A percentile compares a stretch with the other conserved stretches of the same genome.
These are phyloP conservation scores for Platyscapa corneri DNA, from an alignment of 1,140 invertebrate species.

Conservation along the genomic window DNA sequence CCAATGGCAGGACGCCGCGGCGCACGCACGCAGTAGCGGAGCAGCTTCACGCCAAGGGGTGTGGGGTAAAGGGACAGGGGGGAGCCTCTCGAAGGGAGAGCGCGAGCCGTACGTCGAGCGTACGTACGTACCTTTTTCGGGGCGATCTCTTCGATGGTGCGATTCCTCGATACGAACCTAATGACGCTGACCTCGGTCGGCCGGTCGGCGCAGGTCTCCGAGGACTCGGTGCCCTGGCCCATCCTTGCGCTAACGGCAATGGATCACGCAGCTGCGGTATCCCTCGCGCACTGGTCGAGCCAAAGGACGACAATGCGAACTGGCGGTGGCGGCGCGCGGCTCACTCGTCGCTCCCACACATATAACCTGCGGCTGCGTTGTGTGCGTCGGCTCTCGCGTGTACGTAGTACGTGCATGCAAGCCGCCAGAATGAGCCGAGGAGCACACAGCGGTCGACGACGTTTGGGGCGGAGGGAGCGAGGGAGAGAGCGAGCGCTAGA, in stretches of 20 bases:
- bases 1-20: slow-evolving; percentile 53
- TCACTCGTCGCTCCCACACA: slow-evolving; percentile 15
- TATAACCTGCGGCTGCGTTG: slow-evolving; percentile 15
- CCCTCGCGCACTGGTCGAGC: slow-evolving; percentile 28
- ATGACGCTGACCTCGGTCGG: slow-evolving; percentile 73
- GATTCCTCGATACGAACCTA: slow-evolving; percentile 72
- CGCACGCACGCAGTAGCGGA: neutral
- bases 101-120: neutral
- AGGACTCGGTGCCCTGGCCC: slow-evolving; percentile 72
- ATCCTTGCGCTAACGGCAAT: slow-evolving; percentile 53
- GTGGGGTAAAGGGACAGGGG: neutral
- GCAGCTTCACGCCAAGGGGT: neutral
- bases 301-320: slow-evolving; percentile 32
- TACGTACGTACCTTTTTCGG: slow-evolving; percentile 69
- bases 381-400: neutral
- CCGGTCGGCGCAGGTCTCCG: slow-evolving; percentile 69
- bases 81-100: neutral
- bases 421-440: slow-evolving; percentile 11
- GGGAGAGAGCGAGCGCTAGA: neutral
- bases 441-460: slow-evolving; percentile 21
- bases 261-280: neutral
- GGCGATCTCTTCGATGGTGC: slow-evolving; percentile 72
- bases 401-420: neutral
- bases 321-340: neutral
- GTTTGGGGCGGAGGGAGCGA: slow-evolving; percentile 1